Percentiles rank a stretch among this genome's conserved stretches.
Evolutionary conservation across 2,888 invertebrate species (phyloP).

Genomic region (Dicycla oo): DNA sequence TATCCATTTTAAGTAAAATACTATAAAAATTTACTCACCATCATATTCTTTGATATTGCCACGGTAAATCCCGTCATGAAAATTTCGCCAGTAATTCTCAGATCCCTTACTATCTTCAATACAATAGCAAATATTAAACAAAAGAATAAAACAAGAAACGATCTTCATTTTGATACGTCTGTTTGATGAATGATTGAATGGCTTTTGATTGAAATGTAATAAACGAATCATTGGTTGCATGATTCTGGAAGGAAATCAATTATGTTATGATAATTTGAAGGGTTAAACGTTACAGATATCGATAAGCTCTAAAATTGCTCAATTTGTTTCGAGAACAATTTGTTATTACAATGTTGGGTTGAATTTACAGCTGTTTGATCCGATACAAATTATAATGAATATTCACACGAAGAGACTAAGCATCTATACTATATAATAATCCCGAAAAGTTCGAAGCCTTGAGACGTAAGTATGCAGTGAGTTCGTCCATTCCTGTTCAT

Average conservation of each 20-base stretch:
- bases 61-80: background rate
- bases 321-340: slow-evolving; percentile 4
- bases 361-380: slow-evolving; percentile 22
- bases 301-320: slow-evolving; percentile 18
- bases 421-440: no score
- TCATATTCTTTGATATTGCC: background rate
- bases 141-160: slow-evolving; percentile 25
- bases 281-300: background rate
- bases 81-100: background rate
- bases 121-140: slow-evolving; percentile 17
- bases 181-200: background rate
- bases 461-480: no score
- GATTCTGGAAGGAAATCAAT: slow-evolving; percentile 32
- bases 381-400: background rate
- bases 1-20: background rate
- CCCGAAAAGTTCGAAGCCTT: no score
- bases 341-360: slow-evolving; percentile 5
- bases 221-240: slow-evolving; percentile 22
- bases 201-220: background rate
- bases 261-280: slow-evolving; percentile 11
- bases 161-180: slow-evolving; percentile 24
- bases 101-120: background rate
- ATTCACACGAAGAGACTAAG: background rate
- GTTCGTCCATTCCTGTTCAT: no score
- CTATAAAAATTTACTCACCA: slow-evolving; percentile 23